Percentiles rank a stretch among this genome's conserved stretches.
phyloP scores from a whole-genome alignment of 2,888 invertebrate species.

The Eupithecia tripunctaria region DNA sequence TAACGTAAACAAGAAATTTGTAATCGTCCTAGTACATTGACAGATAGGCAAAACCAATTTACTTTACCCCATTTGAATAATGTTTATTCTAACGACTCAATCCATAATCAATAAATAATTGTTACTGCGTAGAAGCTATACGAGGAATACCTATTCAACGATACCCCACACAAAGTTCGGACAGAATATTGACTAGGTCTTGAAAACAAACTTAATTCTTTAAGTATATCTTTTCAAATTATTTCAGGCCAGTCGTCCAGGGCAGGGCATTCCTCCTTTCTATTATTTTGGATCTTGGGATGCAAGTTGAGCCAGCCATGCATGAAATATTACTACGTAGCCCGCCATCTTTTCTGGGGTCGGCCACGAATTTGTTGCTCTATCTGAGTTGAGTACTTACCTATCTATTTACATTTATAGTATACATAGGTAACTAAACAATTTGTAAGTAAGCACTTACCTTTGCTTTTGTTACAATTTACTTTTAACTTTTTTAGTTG shows the following conservation, averaged over 20 bases:
- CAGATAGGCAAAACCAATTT: conserved; percentile 30
- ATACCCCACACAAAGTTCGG: background rate
- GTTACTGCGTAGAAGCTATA: background rate
- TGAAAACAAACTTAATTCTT: background rate
- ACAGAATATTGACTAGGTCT: background rate
- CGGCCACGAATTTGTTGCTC: background rate
- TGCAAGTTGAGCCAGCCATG: background rate
- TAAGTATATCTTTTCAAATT: background rate
- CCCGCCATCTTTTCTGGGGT: background rate
- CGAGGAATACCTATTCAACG: background rate
- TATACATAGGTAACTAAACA: too few species aligned
- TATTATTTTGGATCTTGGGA: background rate
- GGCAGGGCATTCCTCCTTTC: background rate
- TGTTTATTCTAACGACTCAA: conserved; percentile 37
- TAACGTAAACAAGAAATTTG: background rate
- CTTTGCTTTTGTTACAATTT: too few species aligned
- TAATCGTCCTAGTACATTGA: conserved; percentile 28
- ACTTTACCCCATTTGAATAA: conserved; percentile 35
- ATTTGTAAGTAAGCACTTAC: too few species aligned
- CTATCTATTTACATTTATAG: too few species aligned
- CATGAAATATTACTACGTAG: background rate
- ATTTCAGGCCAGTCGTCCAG: background rate
- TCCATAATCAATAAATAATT: conserved; percentile 23
- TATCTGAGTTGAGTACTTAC: too few species aligned
- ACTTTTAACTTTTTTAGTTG: background rate